Conservation (phyloP, 1,140 invertebrate species). For the Tetragonula clypearis region DNA sequence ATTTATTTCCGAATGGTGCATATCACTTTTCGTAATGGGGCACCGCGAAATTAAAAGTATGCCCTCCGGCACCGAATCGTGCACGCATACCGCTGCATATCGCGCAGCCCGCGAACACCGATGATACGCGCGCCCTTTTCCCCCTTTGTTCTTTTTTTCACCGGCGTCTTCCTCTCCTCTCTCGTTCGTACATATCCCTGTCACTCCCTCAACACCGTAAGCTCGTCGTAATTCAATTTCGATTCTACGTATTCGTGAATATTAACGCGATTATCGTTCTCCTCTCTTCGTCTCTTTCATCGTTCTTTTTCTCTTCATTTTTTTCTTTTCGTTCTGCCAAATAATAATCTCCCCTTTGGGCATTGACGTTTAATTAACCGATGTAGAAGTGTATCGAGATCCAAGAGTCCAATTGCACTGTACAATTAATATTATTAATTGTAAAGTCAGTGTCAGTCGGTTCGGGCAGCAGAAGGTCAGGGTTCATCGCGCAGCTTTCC, state of each 20-base stretch:
- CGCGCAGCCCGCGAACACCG: constrained; percentile 23
- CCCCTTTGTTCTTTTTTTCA: too few relatives aligned
- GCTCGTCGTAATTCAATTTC: constrained; percentile 18
- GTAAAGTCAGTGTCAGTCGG: constrained; percentile 39
- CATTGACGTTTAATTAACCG: not conserved
- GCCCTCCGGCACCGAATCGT: constrained; percentile 65
- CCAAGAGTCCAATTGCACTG: not conserved
- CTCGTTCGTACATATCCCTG: constrained; percentile 5
- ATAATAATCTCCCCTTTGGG: not conserved
- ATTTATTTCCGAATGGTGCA: constrained; percentile 71
- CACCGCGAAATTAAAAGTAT: constrained; percentile 68
- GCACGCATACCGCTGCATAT: constrained; percentile 52
- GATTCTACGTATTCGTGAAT: not conserved
- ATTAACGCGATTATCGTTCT: not conserved
- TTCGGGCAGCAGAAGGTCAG: constrained; percentile 55
- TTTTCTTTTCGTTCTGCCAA: not conserved
- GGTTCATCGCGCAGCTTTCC: constrained; percentile 65
- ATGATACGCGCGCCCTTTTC: constrained; percentile 34
- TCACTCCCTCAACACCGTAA: not conserved
- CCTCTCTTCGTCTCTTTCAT: not conserved
- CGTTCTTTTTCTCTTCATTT: not conserved
- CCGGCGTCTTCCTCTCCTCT: not conserved
- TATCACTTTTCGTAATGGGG: constrained; percentile 70
- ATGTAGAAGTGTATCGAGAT: not conserved
- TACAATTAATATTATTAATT: constrained; percentile 52